Percentiles rank a stretch among this genome's conserved stretches.
Evolutionary conservation across 2,888 invertebrate genomes (phyloP).

Genomic region (Ennomos quercinarius): DNA sequence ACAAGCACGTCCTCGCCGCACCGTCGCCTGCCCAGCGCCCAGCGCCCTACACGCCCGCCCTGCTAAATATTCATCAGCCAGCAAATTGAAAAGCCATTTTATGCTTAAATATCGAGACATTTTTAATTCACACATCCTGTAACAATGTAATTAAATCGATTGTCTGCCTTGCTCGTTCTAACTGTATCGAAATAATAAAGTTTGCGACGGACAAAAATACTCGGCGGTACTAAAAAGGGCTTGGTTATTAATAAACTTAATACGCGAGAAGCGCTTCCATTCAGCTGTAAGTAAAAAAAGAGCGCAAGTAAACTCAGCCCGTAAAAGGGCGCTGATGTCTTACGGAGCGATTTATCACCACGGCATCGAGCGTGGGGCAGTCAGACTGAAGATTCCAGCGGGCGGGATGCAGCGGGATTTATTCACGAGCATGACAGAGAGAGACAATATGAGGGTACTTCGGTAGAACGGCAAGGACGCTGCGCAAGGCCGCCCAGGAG

Average conservation of each 20-base stretch:
- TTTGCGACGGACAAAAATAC: conserved; percentile 55
- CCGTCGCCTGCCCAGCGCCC: conserved; percentile 39
- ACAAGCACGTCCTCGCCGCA: conserved; percentile 57
- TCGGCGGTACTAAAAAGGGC: conserved; percentile 52
- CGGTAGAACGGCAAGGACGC: conserved; percentile 74
- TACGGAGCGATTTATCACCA: conserved; percentile 73
- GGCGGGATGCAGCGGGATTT: conserved; percentile 48
- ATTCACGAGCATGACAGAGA: conserved; percentile 54
- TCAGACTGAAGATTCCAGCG: conserved; percentile 36
- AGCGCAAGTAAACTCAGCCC: conserved; percentile 63
- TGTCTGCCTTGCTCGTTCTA: conserved; percentile 58
- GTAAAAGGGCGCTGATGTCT: conserved; percentile 68
- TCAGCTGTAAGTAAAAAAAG: conserved; percentile 56
- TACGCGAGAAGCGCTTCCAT: conserved; percentile 64
- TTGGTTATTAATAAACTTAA: conserved; percentile 69
- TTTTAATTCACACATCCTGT: conserved; percentile 65
- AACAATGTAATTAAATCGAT: conserved; percentile 71
- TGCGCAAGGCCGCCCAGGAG: conserved; percentile 72
- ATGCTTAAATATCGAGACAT: conserved; percentile 57
- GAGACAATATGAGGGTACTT: conserved; percentile 52
- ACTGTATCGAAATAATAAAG: conserved; percentile 56
- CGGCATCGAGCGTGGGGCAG: conserved; percentile 65
- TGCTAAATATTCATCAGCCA: conserved; percentile 76
- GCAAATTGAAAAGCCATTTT: conserved; percentile 70
- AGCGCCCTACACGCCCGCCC: conserved; percentile 53